Conservation (phyloP, 1,140 invertebrate species). For the Xylocopa sonorina region DNA sequence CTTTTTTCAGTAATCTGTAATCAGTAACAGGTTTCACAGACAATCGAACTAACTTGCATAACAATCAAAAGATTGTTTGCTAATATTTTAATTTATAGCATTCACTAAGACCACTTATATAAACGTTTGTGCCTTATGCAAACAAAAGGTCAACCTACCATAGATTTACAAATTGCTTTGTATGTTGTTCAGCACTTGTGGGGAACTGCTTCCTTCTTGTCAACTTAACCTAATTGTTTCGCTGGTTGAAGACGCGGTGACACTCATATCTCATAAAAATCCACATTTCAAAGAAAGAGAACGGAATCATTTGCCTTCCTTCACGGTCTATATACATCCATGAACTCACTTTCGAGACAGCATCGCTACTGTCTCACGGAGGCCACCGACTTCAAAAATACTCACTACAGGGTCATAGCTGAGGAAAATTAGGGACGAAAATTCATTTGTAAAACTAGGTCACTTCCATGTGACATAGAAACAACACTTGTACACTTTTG, state of each 20-base stretch:
- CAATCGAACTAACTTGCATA: background rate
- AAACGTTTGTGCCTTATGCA: background rate
- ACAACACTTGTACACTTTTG: background rate
- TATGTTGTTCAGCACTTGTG: conserved; percentile 3
- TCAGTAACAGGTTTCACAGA: conserved; percentile 15
- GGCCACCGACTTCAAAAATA: conserved; percentile 60
- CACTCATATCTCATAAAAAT: conserved; percentile 37
- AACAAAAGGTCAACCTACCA: conserved; percentile 11
- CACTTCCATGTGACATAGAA: conserved; percentile 46
- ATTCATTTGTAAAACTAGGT: conserved; percentile 62
- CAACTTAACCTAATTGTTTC: conserved; percentile 70
- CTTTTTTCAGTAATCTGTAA: conserved; percentile 4
- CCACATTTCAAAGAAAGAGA: background rate
- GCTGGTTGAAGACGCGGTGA: conserved; percentile 11
- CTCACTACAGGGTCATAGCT: conserved; percentile 51
- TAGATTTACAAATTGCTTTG: conserved; percentile 7
- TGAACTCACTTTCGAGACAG: conserved; percentile 50
- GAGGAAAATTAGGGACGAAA: conserved; percentile 35
- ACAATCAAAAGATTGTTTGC: background rate
- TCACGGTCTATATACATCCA: conserved; percentile 34
- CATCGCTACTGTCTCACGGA: conserved; percentile 39
- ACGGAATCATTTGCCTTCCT: conserved; percentile 7
- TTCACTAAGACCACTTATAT: background rate
- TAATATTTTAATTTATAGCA: background rate
- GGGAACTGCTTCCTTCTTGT: conserved; percentile 41